Percentiles rank a stretch among this genome's conserved stretches.
Evolutionary conservation across 2,888 invertebrate genomes (phyloP).

Genomic region (Lydus trimaculatus): DNA sequence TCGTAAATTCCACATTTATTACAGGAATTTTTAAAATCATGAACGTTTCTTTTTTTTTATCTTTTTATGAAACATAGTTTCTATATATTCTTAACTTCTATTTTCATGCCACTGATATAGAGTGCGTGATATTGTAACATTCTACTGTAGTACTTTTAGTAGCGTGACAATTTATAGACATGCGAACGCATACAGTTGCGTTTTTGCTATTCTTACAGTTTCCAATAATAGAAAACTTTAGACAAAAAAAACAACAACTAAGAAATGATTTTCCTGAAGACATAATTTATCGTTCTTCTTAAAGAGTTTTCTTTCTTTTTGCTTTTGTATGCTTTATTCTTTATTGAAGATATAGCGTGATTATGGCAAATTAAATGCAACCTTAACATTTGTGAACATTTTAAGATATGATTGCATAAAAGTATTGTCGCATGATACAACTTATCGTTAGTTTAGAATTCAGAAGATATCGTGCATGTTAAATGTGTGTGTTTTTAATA

Average conservation of each 20-base stretch:
- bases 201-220: neutral
- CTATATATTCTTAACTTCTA: constrained; percentile 31
- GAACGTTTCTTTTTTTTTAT: neutral
- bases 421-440: neutral
- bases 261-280: neutral
- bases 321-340: neutral
- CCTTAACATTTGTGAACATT: constrained; percentile 18
- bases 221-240: neutral
- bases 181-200: constrained; percentile 19
- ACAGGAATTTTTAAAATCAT: neutral
- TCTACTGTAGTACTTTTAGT: constrained; percentile 29
- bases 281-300: neutral
- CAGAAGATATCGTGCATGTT: neutral
- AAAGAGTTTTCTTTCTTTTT: neutral
- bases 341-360: constrained; percentile 14
- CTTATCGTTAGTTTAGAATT: too few species aligned
- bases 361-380: constrained; percentile 23
- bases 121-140: constrained; percentile 37
- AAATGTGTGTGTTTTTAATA: too few species aligned
- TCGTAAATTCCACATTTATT: constrained; percentile 23
- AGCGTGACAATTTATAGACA: constrained; percentile 32
- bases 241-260: neutral
- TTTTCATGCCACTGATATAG: constrained; percentile 34
- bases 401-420: neutral
- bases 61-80: neutral